Conservation (phyloP, 2,888 invertebrate genomes). For the Tetranychus piercei region DNA sequence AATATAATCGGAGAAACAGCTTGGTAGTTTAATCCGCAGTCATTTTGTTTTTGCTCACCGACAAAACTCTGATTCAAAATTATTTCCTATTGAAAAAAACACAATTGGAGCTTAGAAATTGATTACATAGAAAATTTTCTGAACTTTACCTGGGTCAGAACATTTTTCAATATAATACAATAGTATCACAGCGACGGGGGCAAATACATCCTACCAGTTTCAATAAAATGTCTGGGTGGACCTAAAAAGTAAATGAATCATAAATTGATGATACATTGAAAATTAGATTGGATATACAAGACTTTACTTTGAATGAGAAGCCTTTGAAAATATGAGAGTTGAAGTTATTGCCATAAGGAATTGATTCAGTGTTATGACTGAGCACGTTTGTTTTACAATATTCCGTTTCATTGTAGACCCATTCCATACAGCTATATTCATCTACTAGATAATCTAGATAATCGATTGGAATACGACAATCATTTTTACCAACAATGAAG, state of each 20-base stretch:
- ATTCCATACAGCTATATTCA: not conserved
- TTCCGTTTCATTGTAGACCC: not conserved
- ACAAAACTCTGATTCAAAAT: not conserved
- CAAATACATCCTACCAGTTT: not conserved
- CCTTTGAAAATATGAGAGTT: conserved; percentile 6
- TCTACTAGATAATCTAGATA: conserved; percentile 11
- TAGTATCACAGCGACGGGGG: not conserved
- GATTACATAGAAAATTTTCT: not conserved
- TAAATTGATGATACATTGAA: not conserved
- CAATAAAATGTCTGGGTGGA: not conserved
- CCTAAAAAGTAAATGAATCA: not conserved
- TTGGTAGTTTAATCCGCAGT: not conserved
- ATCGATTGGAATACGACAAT: conserved; percentile 14
- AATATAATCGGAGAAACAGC: not conserved
- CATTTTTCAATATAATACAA: not conserved
- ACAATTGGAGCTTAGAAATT: not conserved
- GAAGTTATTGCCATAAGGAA: not conserved
- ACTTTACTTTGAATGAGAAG: not conserved
- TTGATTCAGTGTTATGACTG: not conserved
- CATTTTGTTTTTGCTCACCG: not conserved
- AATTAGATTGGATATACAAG: not conserved
- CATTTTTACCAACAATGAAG: conserved; percentile 17
- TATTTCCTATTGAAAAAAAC: not conserved
- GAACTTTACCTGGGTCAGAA: not conserved
- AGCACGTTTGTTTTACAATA: not conserved